These are phyloP conservation scores for Brienomyrus longianalis DNA, from an alignment of 2,113 vertebrate species.

Conservation along the genomic window DNA sequence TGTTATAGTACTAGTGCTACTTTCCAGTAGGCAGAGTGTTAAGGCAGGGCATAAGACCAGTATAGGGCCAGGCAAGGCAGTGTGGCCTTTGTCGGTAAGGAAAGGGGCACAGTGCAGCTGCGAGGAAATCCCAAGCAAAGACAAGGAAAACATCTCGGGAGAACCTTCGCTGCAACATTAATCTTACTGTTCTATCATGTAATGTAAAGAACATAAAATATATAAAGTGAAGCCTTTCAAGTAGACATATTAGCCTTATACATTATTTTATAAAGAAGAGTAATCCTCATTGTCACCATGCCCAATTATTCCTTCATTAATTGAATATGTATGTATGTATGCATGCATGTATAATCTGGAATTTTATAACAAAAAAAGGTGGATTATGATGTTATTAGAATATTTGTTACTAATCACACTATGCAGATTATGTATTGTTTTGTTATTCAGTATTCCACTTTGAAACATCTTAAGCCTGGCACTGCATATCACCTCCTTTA, in stretches of 20 bases:
- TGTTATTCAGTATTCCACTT: constrained; percentile 42
- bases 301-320: background rate
- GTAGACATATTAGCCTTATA: background rate
- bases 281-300: background rate
- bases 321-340: background rate
- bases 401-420: constrained; percentile 44
- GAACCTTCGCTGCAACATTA: background rate
- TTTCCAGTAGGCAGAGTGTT: background rate
- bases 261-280: background rate
- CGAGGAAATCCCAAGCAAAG: constrained; percentile 16
- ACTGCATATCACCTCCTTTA: constrained; percentile 40
- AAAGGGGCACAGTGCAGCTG: constrained; percentile 27
- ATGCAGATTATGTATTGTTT: constrained; percentile 38
- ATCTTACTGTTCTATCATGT: background rate
- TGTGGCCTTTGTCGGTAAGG: background rate
- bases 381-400: constrained; percentile 46
- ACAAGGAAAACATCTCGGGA: constrained; percentile 12
- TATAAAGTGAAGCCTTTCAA: background rate
- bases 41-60: too few relatives aligned
- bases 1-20: background rate
- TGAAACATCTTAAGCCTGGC: constrained; percentile 42
- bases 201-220: background rate
- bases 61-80: background rate
- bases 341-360: background rate
- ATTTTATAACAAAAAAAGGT: constrained; percentile 28